A percentile compares a stretch with the other conserved stretches of the same genome.
Evolutionary conservation across 2,797 vertebrate species (phyloP).

Genomic region (Siniperca undulata): DNA sequence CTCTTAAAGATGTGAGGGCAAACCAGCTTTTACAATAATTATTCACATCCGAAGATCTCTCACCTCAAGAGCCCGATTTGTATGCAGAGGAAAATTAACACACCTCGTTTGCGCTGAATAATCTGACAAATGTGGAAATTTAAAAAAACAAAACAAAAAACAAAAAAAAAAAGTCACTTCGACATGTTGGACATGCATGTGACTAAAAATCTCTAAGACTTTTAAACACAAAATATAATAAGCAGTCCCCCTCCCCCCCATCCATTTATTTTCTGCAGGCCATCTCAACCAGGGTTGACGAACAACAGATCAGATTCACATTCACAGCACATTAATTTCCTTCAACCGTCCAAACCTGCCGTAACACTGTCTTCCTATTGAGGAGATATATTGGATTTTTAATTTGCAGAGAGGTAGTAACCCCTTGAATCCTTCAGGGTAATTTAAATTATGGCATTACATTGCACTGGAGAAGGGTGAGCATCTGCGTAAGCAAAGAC

Average conservation of each 20-base stretch:
- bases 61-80: constrained; percentile 7
- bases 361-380: constrained; percentile 31
- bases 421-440: constrained; percentile 67
- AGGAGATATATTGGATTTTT: constrained; percentile 36
- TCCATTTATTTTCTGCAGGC: constrained; percentile 26
- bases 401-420: constrained; percentile 68
- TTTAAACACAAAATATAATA: constrained; percentile 21
- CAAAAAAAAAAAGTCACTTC: background rate
- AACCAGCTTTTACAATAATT: constrained; percentile 1
- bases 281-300: constrained; percentile 60
- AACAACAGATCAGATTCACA: constrained; percentile 50
- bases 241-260: background rate
- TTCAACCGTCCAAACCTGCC: constrained; percentile 49
- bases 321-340: constrained; percentile 66
- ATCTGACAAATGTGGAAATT: constrained; percentile 16
- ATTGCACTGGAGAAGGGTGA: constrained; percentile 63
- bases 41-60: constrained; percentile 1
- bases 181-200: constrained; percentile 40
- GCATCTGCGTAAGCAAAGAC: constrained; percentile 69
- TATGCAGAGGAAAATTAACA: background rate
- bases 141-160: background rate
- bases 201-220: constrained; percentile 14
- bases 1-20: background rate
- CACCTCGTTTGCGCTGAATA: constrained; percentile 16
- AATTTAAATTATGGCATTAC: constrained; percentile 68